Percentiles rank a stretch among this genome's conserved stretches.
phyloP scores from a whole-genome alignment of 2,797 vertebrate genomes.

The Mormyrus proboscirostris region DNA sequence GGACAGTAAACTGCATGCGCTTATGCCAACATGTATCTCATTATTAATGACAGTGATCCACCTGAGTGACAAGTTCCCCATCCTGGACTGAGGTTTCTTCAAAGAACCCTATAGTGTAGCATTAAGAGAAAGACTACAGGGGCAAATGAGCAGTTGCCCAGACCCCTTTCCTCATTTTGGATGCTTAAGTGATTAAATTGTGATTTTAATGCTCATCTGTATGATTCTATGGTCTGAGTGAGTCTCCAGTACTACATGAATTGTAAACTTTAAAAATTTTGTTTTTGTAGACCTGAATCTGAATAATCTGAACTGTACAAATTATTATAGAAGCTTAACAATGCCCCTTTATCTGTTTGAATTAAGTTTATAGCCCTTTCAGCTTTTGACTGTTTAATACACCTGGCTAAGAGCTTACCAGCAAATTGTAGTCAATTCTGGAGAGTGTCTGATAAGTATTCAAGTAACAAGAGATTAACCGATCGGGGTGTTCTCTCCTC shows the following conservation, averaged over 20 bases:
- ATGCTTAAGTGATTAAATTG: too few species aligned
- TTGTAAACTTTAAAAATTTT: neutral
- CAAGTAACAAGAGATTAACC: too few species aligned
- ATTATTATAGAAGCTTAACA: neutral
- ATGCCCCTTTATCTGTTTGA: neutral
- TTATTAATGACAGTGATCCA: too few species aligned
- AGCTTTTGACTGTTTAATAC: neutral
- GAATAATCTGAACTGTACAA: neutral
- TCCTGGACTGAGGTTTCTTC: too few species aligned
- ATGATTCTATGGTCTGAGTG: neutral
- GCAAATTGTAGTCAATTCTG: neutral
- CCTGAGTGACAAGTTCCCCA: too few species aligned
- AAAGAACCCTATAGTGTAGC: too few species aligned
- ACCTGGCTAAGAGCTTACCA: neutral
- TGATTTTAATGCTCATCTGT: too few species aligned
- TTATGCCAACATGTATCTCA: neutral
- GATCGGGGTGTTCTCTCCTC: neutral
- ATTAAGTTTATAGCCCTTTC: slow-evolving; percentile 2
- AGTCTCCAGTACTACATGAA: neutral
- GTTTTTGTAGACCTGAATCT: neutral
- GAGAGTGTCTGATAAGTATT: neutral
- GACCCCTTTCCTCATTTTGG: too few species aligned
- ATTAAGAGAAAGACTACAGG: too few species aligned
- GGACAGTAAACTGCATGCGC: neutral
- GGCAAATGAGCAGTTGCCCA: too few species aligned